Conservation (phyloP, 2,888 invertebrate genomes). For the Cecidostiba fungosa region DNA sequence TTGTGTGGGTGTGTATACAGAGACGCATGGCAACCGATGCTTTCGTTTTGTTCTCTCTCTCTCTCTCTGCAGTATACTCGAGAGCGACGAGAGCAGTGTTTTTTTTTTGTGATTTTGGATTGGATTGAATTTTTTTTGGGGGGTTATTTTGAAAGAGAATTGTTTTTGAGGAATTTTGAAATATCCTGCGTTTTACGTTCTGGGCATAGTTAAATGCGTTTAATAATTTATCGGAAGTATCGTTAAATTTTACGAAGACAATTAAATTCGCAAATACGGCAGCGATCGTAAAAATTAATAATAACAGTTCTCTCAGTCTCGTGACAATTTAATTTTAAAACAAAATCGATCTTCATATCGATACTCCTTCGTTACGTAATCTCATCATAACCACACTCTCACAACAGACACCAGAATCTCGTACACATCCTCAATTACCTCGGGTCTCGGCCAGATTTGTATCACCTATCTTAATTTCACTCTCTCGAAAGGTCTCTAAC, state of each 20-base stretch:
- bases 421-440: not conserved
- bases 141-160: not conserved
- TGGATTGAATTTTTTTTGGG: not conserved
- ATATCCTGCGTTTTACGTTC: not conserved
- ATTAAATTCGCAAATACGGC: too few relatives aligned
- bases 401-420: not conserved
- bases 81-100: not conserved
- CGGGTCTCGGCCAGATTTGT: not conserved
- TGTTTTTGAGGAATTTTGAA: not conserved
- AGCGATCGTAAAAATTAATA: not conserved
- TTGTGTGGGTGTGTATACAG: not conserved
- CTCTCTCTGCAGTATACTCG: not conserved
- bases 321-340: not conserved
- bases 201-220: too few relatives aligned
- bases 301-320: not conserved
- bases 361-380: too few relatives aligned
- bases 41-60: constrained; percentile 1
- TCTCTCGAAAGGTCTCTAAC: constrained; percentile 21
- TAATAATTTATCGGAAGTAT: too few relatives aligned
- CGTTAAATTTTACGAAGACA: too few relatives aligned
- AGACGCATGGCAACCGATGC: not conserved
- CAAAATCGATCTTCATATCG: not conserved
- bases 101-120: not conserved
- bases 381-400: not conserved
- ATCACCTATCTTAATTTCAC: constrained; percentile 14